phyloP scores from a whole-genome alignment of 2,888 invertebrate genomes.

The Protonemura montana region DNA sequence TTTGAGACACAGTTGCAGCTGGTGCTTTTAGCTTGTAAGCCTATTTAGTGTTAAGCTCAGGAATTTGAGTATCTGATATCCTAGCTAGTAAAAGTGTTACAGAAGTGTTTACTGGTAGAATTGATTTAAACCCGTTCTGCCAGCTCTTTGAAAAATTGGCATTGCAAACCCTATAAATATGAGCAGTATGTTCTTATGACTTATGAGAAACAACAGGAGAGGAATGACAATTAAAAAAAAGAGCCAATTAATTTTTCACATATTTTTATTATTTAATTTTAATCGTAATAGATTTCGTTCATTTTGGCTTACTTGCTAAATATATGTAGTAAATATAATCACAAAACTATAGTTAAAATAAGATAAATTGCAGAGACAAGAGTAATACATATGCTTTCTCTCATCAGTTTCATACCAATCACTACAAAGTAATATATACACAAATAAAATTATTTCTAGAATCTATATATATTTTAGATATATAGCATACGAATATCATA shows the following conservation, averaged over 20 bases:
- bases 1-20: too few relatives aligned
- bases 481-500: background rate
- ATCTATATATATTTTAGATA: background rate
- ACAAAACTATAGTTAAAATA: background rate
- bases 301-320: background rate
- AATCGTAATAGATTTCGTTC: background rate
- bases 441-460: background rate
- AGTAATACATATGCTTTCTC: background rate
- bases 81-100: too few relatives aligned
- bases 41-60: too few relatives aligned
- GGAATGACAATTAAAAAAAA: too few relatives aligned
- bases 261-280: constrained; percentile 8
- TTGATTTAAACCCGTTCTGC: too few relatives aligned
- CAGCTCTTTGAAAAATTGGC: too few relatives aligned
- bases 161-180: too few relatives aligned
- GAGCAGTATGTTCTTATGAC: too few relatives aligned
- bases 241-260: background rate
- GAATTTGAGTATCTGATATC: too few relatives aligned
- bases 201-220: too few relatives aligned
- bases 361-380: background rate
- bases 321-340: background rate
- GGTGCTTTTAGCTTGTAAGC: too few relatives aligned
- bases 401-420: background rate
- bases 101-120: too few relatives aligned
- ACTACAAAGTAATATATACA: background rate